Conservation (phyloP, 2,888 invertebrate species). For the Apotomis turbidana region DNA sequence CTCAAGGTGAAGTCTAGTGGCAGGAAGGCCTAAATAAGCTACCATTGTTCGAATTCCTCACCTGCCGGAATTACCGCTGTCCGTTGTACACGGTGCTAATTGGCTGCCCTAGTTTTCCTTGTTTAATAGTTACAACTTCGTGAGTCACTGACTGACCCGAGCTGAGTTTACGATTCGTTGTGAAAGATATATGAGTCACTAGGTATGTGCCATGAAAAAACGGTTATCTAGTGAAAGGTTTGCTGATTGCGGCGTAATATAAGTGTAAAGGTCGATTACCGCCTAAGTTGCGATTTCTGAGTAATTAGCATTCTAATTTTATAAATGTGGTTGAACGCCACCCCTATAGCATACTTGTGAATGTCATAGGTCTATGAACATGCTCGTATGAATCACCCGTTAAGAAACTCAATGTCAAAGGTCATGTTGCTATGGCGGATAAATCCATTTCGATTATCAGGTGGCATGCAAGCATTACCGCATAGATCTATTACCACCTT, state of each 20-base stretch:
- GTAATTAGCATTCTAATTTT: background rate
- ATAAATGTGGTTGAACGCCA: background rate
- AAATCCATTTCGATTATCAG: too few relatives aligned
- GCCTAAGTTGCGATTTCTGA: background rate
- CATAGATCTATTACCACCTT: too few relatives aligned
- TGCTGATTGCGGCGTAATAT: background rate
- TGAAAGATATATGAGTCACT: constrained; percentile 34
- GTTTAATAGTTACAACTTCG: constrained; percentile 18
- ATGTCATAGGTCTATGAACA: too few relatives aligned
- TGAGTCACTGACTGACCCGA: constrained; percentile 24
- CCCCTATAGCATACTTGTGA: background rate
- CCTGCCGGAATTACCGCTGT: constrained; percentile 16
- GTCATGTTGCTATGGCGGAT: too few relatives aligned
- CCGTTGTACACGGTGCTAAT: constrained; percentile 28
- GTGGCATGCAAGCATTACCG: too few relatives aligned
- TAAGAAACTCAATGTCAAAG: too few relatives aligned
- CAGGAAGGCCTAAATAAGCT: constrained; percentile 11
- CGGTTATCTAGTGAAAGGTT: constrained; percentile 15
- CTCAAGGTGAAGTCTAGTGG: constrained; percentile 6
- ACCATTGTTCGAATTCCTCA: constrained; percentile 12
- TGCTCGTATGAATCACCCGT: too few relatives aligned
- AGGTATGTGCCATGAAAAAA: constrained; percentile 5
- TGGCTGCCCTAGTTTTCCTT: constrained; percentile 28
- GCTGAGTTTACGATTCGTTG: constrained; percentile 9
- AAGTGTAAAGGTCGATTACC: background rate